These are phyloP conservation scores for Plodia interpunctella DNA, from an alignment of 1,140 invertebrate genomes.

Conservation along the genomic window DNA sequence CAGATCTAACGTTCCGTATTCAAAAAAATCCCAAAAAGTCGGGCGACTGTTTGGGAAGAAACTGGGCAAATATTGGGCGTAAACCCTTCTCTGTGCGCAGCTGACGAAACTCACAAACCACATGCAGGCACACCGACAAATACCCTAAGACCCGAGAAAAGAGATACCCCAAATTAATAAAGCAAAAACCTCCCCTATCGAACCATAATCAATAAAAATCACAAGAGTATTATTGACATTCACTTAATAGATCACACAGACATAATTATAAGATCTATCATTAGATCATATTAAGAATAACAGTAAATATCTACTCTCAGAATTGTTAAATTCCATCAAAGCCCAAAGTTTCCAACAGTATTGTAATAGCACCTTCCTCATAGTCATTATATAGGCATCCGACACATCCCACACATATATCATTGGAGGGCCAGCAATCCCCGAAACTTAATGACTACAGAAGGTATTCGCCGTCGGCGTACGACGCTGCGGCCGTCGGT, in stretches of 20 bases:
- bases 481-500: conserved; percentile 18
- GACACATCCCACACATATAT: conserved; percentile 61
- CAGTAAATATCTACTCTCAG: background rate
- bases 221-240: background rate
- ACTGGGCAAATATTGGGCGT: too few species aligned
- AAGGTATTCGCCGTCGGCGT: conserved; percentile 46
- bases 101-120: background rate
- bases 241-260: background rate
- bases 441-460: conserved; percentile 66
- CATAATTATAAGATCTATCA: too few species aligned
- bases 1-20: too few species aligned
- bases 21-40: too few species aligned
- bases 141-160: too few species aligned
- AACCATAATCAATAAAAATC: background rate
- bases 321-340: conserved; percentile 2
- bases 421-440: conserved; percentile 57
- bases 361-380: conserved; percentile 12
- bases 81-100: too few species aligned
- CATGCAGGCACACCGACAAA: background rate
- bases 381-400: conserved; percentile 61
- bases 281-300: too few species aligned
- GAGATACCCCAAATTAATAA: background rate
- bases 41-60: too few species aligned
- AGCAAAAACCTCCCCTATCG: background rate
- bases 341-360: background rate